These are phyloP conservation scores for Capreolus pygargus DNA, from an alignment of 2,113 vertebrate genomes.

Conservation along the genomic window DNA sequence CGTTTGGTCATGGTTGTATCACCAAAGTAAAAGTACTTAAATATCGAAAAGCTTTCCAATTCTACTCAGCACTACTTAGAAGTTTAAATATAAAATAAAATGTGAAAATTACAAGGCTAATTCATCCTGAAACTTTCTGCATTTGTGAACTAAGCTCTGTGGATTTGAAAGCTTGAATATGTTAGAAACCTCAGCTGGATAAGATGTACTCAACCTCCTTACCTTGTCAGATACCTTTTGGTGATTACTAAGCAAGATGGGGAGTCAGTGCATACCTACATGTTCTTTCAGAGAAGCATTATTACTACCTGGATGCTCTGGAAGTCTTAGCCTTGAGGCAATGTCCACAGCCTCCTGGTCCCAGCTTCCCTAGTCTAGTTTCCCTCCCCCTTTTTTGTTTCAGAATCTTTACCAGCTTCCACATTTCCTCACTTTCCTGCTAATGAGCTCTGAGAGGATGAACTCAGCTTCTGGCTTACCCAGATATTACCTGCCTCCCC, in stretches of 20 bases:
- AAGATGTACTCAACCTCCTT: not conserved
- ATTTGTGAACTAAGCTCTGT: constrained; percentile 1
- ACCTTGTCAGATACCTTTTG: not conserved
- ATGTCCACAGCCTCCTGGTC: not conserved
- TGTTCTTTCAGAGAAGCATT: not conserved
- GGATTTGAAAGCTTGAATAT: not conserved
- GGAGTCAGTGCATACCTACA: not conserved
- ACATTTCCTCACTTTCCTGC: not conserved
- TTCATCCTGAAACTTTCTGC: constrained; percentile 20
- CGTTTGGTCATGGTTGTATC: constrained; percentile 59
- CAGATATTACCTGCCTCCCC: not conserved
- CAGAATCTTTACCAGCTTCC: not conserved
- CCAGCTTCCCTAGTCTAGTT: not conserved
- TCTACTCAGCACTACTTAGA: constrained; percentile 45
- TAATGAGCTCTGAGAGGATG: not conserved
- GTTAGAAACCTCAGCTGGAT: constrained; percentile 10
- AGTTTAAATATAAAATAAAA: not conserved
- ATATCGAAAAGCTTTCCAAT: constrained; percentile 32
- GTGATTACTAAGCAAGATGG: not conserved
- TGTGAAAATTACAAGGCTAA: constrained; percentile 54
- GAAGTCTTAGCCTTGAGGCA: not conserved
- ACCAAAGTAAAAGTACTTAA: constrained; percentile 46
- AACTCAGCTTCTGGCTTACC: not conserved
- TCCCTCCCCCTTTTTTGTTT: not conserved
- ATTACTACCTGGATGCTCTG: not conserved